These are phyloP conservation scores for Proteles cristata DNA, from an alignment of 2,113 vertebrate genomes.

Conservation along the genomic window DNA sequence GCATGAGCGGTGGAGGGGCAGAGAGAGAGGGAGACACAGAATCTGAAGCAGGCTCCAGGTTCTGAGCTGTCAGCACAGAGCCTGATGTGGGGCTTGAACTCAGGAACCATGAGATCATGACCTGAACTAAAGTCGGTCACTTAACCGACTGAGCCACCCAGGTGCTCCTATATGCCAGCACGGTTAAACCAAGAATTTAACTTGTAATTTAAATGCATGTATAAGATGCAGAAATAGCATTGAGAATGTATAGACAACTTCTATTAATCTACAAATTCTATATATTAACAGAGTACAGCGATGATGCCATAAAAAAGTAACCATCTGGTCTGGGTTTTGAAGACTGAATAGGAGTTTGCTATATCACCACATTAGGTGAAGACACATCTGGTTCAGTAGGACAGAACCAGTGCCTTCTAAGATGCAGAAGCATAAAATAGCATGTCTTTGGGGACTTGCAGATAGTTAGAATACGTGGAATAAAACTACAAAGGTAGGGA, in stretches of 20 bases:
- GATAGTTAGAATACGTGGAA: background rate
- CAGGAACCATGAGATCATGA: too few species aligned
- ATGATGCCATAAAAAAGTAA: background rate
- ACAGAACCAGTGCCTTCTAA: rapidly evolving
- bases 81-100: too few species aligned
- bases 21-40: too few species aligned
- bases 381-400: background rate
- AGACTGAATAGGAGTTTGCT: background rate
- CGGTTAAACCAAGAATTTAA: background rate
- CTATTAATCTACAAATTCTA: background rate
- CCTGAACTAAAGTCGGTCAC: too few species aligned
- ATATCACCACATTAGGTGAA: background rate
- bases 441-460: background rate
- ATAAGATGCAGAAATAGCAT: background rate
- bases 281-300: background rate
- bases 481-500: background rate
- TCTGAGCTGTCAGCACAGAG: too few species aligned
- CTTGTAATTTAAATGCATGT: background rate
- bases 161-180: too few species aligned
- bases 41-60: too few species aligned
- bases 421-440: background rate
- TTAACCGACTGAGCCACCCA: too few species aligned
- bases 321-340: background rate
- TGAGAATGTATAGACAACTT: background rate
- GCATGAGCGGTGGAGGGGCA: too few species aligned